Conservation (phyloP, 1,140 invertebrate species). For the Caerostris extrusa region DNA sequence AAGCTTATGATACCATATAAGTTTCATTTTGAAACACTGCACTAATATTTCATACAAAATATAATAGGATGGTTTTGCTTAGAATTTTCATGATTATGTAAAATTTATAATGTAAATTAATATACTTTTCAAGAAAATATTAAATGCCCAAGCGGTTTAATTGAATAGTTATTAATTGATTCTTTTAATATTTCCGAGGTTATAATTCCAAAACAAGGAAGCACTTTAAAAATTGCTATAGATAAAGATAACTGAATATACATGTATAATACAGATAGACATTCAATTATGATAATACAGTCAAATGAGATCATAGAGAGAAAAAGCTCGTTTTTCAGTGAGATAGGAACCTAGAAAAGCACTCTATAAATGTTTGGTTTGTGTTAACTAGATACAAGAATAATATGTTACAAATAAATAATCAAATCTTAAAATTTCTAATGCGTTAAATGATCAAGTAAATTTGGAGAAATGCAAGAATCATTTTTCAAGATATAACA, state of each 20-base stretch:
- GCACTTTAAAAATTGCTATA: slow-evolving; percentile 5
- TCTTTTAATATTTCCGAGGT: not conserved
- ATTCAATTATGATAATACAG: slow-evolving; percentile 51
- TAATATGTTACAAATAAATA: not conserved
- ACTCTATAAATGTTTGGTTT: slow-evolving; percentile 25
- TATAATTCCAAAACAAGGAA: not conserved
- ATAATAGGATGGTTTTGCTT: too few relatives aligned
- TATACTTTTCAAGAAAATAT: not conserved
- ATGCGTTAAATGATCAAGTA: too few relatives aligned
- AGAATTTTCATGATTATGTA: not conserved
- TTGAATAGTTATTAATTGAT: not conserved
- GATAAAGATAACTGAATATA: slow-evolving; percentile 47
- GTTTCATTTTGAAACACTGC: too few relatives aligned
- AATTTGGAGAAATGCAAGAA: too few relatives aligned
- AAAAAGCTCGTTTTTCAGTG: slow-evolving; percentile 62
- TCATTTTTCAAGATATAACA: not conserved
- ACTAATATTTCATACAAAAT: too few relatives aligned
- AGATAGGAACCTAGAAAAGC: slow-evolving; percentile 69
- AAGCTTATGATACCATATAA: too few relatives aligned
- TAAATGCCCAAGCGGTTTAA: slow-evolving; percentile 10
- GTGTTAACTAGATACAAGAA: not conserved
- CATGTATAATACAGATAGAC: slow-evolving; percentile 41
- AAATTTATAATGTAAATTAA: not conserved
- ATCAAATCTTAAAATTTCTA: not conserved
- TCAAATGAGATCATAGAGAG: slow-evolving; percentile 63